Conservation (phyloP, 2,797 vertebrate species). For the Tenualosa thibaudeaui region DNA sequence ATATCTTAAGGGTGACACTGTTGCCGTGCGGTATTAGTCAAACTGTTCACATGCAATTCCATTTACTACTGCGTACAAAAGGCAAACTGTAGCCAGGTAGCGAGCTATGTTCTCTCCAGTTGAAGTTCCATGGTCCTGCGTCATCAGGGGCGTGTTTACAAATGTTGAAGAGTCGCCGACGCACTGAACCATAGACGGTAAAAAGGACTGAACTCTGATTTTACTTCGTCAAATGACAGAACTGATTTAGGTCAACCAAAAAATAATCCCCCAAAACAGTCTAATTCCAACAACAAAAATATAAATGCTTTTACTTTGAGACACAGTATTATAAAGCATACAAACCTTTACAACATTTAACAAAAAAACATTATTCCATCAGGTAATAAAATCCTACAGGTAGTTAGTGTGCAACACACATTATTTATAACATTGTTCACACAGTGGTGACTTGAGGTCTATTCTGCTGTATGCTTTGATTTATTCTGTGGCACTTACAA, state of each 20-base stretch:
- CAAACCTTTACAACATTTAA: not conserved
- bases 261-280: too few species aligned
- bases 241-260: too few species aligned
- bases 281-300: not conserved
- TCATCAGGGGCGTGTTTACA: conserved; percentile 18
- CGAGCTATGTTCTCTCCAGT: not conserved
- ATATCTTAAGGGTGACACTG: not conserved
- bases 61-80: not conserved
- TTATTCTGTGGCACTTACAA: too few species aligned
- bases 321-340: not conserved
- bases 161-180: not conserved
- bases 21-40: not conserved
- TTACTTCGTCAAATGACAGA: too few species aligned
- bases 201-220: too few species aligned
- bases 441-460: not conserved
- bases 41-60: not conserved
- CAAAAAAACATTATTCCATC: not conserved
- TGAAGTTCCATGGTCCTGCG: not conserved
- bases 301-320: not conserved
- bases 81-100: not conserved
- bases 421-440: not conserved
- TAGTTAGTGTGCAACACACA: not conserved
- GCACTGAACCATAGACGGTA: too few species aligned
- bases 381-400: not conserved
- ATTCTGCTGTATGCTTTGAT: not conserved